Base-by-base conservation (phyloP, 1,140 invertebrate genomes). In the Planococcus citri region DNA sequence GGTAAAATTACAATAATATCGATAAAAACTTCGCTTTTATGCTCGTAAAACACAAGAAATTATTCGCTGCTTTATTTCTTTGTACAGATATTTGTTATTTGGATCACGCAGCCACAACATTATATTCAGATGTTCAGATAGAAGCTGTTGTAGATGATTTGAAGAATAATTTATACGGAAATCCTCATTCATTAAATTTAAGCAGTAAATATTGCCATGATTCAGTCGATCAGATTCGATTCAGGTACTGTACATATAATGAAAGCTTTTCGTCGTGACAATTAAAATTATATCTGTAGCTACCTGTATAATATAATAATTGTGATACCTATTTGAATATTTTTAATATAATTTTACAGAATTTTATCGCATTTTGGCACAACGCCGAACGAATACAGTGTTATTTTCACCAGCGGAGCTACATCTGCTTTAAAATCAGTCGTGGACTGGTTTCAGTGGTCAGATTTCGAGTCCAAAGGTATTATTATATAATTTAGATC, bases 401-500 rank as follows among this genome's bases (percentile, higher is more conserved):
- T 97, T 1, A 86, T 98, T 73, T 98, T 98, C 74, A 97, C 94
- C 51, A 88, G 88, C 0, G 92, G 94, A 17, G 87, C 94, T 21
- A 97, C 94, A 29, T 85, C 84, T 17, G 84, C 90, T 0, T 76
- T 97, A 4, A 94, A 94, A 82, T 74, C 91, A 68, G 78, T 96
- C 12, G 89, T 87, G 1, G 93, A 97, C 77, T 82, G 83, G 73
- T 97, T 97, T 79, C 74, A 82, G 57, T 93, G 74, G 73, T n/a
- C 3, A 1, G 68, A 71, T 9, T 2, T 25, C 22, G 25, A 64
- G 10, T 10, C 10, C 3, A 25, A 17, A 24, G 22, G 8, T 24
- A 64, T 24, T 3, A 64, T 22, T 25, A 25, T 25, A 14, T 60
- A 20, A 9, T 17, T 60, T 14, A 60, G 20, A 8, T 60, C 4